phyloP scores from a whole-genome alignment of 2,888 invertebrate species.

The Trachelus tabidus region DNA sequence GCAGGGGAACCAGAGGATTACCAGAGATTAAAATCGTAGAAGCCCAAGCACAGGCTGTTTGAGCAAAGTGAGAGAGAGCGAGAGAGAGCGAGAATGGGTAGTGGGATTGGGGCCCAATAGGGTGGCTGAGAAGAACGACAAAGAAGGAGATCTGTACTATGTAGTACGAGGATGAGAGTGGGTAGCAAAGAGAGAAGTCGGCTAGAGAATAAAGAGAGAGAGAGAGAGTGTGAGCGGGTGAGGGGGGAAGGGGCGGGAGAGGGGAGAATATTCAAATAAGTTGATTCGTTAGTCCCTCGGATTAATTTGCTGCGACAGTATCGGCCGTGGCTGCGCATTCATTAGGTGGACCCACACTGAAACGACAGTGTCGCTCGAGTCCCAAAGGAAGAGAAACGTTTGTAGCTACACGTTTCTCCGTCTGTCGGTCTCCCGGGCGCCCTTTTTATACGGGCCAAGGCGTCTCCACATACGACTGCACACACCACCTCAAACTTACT shows the following conservation, averaged over 20 bases:
- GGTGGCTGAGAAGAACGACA: not conserved
- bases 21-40: slow-evolving; percentile 36
- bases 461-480: too few species aligned
- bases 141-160: not conserved
- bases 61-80: not conserved
- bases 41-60: too few species aligned
- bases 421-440: not conserved
- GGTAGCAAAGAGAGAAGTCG: not conserved
- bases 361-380: slow-evolving; percentile 21
- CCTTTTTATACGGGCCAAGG: too few species aligned
- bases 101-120: not conserved
- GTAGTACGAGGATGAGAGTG: too few species aligned
- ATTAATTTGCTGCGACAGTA: slow-evolving; percentile 56
- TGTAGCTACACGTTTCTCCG: slow-evolving; percentile 1
- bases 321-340: slow-evolving; percentile 49
- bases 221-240: slow-evolving; percentile 12
- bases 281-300: slow-evolving; percentile 59
- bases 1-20: slow-evolving; percentile 23
- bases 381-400: slow-evolving; percentile 1
- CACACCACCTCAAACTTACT: too few species aligned
- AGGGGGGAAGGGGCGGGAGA: not conserved
- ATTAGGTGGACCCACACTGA: slow-evolving; percentile 37
- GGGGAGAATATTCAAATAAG: slow-evolving; percentile 49
- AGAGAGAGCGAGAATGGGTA: not conserved
- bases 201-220: slow-evolving; percentile 4